Evolutionary conservation across 2,113 vertebrate species (phyloP).

Genomic region (Todiramphus saurophagus): DNA sequence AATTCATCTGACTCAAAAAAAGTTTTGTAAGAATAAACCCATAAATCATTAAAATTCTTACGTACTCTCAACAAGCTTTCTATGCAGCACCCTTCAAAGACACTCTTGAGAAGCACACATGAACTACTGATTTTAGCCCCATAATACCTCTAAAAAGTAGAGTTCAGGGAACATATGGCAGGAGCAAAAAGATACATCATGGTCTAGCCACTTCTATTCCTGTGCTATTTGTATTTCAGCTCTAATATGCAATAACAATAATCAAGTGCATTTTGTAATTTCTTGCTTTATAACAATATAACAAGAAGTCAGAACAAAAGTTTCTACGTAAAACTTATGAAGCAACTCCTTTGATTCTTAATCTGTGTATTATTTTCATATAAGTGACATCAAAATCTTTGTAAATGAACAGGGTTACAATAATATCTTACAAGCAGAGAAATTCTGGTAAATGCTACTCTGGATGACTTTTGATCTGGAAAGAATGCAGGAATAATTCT

Average conservation of each 20-base stretch:
- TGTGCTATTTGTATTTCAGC: not conserved
- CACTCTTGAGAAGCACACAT: not conserved
- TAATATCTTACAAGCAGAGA: not conserved
- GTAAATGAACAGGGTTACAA: not conserved
- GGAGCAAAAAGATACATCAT: not conserved
- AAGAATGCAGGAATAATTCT: not conserved
- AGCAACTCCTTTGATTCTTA: not conserved
- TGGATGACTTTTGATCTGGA: not conserved
- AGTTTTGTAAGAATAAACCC: conserved; percentile 40
- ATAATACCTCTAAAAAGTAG: not conserved
- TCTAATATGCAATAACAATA: not conserved
- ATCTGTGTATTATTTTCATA: not conserved
- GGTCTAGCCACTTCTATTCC: not conserved
- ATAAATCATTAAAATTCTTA: conserved; percentile 47
- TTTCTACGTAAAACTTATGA: not conserved
- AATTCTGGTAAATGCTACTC: not conserved
- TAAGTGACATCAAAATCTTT: not conserved
- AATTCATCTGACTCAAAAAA: conserved; percentile 50
- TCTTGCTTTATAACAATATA: not conserved
- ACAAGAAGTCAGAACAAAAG: not conserved
- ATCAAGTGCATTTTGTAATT: not conserved
- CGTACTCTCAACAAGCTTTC: not conserved
- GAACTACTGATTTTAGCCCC: not conserved
- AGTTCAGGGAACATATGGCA: not conserved
- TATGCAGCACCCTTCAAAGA: not conserved